Percentiles rank a stretch among this genome's conserved stretches.
These are phyloP conservation scores for Epirrita christyi DNA, from an alignment of 2,888 invertebrate genomes.

Conservation along the genomic window DNA sequence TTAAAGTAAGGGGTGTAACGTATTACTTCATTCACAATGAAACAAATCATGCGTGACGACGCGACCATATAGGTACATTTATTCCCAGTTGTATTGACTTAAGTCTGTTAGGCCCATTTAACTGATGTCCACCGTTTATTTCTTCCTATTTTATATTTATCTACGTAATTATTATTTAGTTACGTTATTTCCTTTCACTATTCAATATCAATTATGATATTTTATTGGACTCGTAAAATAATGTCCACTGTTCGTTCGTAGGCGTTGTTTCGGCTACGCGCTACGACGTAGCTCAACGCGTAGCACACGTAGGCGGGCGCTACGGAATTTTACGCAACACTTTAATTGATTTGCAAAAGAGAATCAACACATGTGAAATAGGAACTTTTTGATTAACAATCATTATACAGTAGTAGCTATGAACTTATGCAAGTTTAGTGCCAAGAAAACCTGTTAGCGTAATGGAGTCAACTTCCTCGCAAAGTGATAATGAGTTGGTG, in stretches of 20 bases:
- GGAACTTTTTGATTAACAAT: neutral
- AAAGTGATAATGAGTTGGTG: constrained; percentile 39
- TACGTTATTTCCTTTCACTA: no score
- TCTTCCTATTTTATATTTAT: no score
- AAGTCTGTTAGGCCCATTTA: no score
- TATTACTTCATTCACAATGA: no score
- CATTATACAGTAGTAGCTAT: neutral
- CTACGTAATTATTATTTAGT: no score
- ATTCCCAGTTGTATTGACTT: no score
- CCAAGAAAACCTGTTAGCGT: constrained; percentile 1
- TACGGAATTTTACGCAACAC: constrained; percentile 12
- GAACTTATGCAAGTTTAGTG: constrained; percentile 2
- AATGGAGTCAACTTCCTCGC: constrained; percentile 10
- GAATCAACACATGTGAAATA: neutral
- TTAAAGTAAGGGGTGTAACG: no score
- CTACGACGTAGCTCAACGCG: constrained; percentile 28
- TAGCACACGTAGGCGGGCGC: constrained; percentile 31
- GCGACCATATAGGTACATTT: no score
- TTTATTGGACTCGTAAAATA: no score
- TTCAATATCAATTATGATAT: no score
- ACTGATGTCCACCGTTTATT: no score
- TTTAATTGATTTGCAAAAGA: neutral
- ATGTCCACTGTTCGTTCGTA: neutral
- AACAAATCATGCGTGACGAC: no score
- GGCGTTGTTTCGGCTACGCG: neutral